Base-by-base conservation (phyloP, 2,797 vertebrate species). In the Arctocebus calabarensis region DNA sequence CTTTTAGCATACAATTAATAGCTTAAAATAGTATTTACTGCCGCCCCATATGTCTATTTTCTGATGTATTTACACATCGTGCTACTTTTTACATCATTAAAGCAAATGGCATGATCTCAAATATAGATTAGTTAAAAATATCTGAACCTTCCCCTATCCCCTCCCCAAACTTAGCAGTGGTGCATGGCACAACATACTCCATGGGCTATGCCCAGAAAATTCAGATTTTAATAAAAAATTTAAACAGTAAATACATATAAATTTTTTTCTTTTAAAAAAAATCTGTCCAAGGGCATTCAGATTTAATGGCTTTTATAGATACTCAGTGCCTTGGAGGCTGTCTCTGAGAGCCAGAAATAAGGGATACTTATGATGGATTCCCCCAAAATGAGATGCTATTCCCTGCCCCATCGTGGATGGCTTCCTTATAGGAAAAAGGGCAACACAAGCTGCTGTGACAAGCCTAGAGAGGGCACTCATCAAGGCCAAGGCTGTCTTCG, bases 221-320 rank as follows among this genome's bases (percentile, higher is more conserved):
- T 97, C 90, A 96, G 92, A 83, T 94, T 89, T 97, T 97, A 97
- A 96, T 97, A 98, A 97, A 98, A 98, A 82, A 94, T 93, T 96
- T 97, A 79, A 96, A 97, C 95, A 88, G 92, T 95, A 94, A 96
- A 64, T 82, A 70, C 95, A 55, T 98, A 98, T 79, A 98, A 98
- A 97, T 90, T 97, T 34, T 75, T 22, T 87, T 23, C 37, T 96
- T 92, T 64, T 55, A 88, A 89, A 98, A 98, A 98, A 98, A 96
- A 79, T 37, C 66, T 71, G 82, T 95, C 87, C 82, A 96, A 79
- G 94, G 95, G 84, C 85, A 86, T 94, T 97, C 96, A 62, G 78
- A 82, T 97, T 81, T 68, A 91, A 89, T 85, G 75, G 71, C 97
- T 97, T 98, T 90, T 97, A 66, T 97, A 88, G 97, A 97, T 97